Conservation (phyloP, 35 echinoderm and acorn worm genomes). For the Heliocidaris tuberculata region DNA sequence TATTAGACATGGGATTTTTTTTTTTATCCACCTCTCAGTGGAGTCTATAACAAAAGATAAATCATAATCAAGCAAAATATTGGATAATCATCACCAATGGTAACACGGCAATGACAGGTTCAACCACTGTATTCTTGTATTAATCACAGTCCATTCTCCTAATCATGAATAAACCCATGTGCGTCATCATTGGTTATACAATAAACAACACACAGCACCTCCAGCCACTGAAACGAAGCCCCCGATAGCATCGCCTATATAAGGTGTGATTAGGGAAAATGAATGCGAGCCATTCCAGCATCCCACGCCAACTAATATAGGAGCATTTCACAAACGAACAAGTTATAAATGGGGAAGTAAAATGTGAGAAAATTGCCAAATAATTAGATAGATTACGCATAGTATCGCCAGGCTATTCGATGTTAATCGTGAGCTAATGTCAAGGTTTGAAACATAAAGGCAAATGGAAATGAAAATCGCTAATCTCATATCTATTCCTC, state of each 20-base stretch:
- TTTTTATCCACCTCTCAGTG: background rate
- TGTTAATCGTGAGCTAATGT: background rate
- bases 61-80: background rate
- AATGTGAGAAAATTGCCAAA: background rate
- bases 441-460: background rate
- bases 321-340: background rate
- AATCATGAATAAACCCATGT: background rate
- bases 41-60: background rate
- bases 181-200: background rate
- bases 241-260: background rate
- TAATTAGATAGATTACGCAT: slow-evolving; percentile 6
- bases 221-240: background rate
- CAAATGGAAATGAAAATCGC: background rate
- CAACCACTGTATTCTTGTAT: background rate
- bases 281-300: background rate
- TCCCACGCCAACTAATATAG: background rate
- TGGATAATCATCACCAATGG: background rate
- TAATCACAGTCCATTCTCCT: background rate
- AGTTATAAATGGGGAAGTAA: background rate
- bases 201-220: background rate
- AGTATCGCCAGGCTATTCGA: slow-evolving; percentile 1
- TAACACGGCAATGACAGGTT: background rate
- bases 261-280: background rate
- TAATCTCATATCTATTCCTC: background rate
- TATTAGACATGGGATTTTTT: too few relatives aligned